Conservation (phyloP, 2,797 vertebrate species). For the Galaxias olidus region DNA sequence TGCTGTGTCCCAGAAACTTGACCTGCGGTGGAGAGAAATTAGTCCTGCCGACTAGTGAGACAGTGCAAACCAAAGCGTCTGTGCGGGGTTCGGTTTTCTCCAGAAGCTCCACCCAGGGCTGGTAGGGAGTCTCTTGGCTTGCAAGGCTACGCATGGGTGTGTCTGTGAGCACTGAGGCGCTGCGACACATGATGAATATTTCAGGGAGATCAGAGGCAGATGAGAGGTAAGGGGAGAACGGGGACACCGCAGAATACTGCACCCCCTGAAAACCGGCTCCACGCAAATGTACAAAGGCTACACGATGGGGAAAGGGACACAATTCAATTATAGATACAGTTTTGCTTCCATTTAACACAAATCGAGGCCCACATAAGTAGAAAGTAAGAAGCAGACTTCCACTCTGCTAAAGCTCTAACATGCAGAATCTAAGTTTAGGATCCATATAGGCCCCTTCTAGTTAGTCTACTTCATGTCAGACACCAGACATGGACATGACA, state of each 20-base stretch:
- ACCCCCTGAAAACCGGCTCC: slow-evolving; percentile 16
- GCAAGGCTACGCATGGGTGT: slow-evolving; percentile 52
- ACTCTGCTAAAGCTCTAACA: no score
- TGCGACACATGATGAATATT: slow-evolving; percentile 78
- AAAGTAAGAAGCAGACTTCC: no score
- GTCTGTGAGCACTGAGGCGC: slow-evolving; percentile 58
- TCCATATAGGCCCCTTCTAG: no score
- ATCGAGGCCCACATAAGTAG: no score
- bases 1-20: slow-evolving; percentile 47
- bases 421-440: no score
- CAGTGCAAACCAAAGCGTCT: slow-evolving; percentile 65
- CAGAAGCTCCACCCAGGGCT: slow-evolving; percentile 41
- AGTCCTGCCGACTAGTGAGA: slow-evolving; percentile 56
- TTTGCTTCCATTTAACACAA: no score
- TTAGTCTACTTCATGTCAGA: no score
- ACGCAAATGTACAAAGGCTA: background rate
- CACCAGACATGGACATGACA: no score
- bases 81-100: no score
- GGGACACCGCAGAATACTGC: slow-evolving; percentile 43
- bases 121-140: slow-evolving; percentile 28
- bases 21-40: slow-evolving; percentile 51
- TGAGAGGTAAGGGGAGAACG: slow-evolving; percentile 36
- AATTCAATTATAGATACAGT: no score
- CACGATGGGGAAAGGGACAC: background rate
- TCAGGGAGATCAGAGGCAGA: slow-evolving; percentile 62